phyloP scores from a whole-genome alignment of 2,113 vertebrate species.

The Copsychus sechellarum region DNA sequence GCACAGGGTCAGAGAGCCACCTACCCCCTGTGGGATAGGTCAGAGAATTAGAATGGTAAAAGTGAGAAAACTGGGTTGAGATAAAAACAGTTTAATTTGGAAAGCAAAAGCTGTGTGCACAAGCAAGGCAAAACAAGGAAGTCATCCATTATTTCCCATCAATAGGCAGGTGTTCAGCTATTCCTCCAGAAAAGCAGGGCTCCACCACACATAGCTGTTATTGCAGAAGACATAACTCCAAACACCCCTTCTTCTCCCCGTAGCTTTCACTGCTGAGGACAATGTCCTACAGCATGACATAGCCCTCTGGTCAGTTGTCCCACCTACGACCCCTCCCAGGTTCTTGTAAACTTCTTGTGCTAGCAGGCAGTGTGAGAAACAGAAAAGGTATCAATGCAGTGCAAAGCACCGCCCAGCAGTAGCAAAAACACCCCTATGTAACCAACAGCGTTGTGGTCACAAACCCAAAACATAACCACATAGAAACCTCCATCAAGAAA shows the following conservation, averaged over 20 bases:
- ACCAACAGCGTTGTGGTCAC: neutral
- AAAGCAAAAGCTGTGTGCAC: neutral
- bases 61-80: neutral
- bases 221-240: neutral
- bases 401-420: neutral
- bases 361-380: neutral
- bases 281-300: neutral
- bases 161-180: neutral
- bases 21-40: accelerated
- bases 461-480: neutral
- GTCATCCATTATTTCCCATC: neutral
- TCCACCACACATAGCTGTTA: neutral
- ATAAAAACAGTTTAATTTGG: neutral
- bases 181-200: neutral
- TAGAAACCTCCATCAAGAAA: neutral
- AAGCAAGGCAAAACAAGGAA: neutral
- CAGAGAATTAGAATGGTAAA: neutral
- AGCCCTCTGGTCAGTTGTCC: neutral
- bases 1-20: neutral
- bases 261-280: neutral
- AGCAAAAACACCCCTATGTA: neutral
- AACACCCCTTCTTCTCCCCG: neutral
- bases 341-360: neutral
- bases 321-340: neutral
- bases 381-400: neutral